phyloP scores from a whole-genome alignment of 1,140 invertebrate genomes.

The Ruditapes philippinarum region DNA sequence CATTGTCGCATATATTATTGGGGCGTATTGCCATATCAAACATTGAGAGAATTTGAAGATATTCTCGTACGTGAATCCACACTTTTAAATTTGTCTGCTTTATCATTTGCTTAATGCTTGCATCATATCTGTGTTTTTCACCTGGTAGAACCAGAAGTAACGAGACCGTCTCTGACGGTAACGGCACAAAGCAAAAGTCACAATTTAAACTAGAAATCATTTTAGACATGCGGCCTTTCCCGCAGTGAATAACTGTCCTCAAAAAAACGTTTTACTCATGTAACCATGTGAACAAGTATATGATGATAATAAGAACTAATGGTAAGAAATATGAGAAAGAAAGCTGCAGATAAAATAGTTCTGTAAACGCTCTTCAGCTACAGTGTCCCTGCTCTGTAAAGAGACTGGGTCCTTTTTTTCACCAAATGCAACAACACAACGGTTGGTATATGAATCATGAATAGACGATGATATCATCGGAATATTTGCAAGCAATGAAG shows the following conservation, averaged over 20 bases:
- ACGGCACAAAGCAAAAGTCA: conserved; percentile 78
- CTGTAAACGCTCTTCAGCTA: conserved; percentile 69
- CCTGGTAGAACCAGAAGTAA: conserved; percentile 74
- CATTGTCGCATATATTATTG: conserved; percentile 66
- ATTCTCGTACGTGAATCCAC: conserved; percentile 54
- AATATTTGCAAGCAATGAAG: conserved; percentile 69
- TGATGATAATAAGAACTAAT: conserved; percentile 74
- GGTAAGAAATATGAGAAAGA: conserved; percentile 81
- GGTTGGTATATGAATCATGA: conserved; percentile 27
- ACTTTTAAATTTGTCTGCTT: conserved; percentile 60
- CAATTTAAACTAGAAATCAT: conserved; percentile 78
- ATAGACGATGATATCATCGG: conserved; percentile 56
- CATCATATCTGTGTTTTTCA: conserved; percentile 49
- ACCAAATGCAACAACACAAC: conserved; percentile 58
- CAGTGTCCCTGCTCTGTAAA: conserved; percentile 41
- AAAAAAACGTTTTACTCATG: conserved; percentile 79
- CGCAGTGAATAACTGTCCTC: conserved; percentile 80
- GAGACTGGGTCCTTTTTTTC: conserved; percentile 50
- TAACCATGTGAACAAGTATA: conserved; percentile 80
- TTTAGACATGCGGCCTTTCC: conserved; percentile 77
- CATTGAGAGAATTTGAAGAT: conserved; percentile 55
- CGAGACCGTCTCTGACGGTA: conserved; percentile 76
- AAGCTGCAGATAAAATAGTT: conserved; percentile 75
- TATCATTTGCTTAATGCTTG: conserved; percentile 31
- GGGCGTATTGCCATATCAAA: conserved; percentile 62